A percentile compares a stretch with the other conserved stretches of the same genome.
phyloP scores from a whole-genome alignment of 2,888 invertebrate genomes.

The Anthophora plumipes region DNA sequence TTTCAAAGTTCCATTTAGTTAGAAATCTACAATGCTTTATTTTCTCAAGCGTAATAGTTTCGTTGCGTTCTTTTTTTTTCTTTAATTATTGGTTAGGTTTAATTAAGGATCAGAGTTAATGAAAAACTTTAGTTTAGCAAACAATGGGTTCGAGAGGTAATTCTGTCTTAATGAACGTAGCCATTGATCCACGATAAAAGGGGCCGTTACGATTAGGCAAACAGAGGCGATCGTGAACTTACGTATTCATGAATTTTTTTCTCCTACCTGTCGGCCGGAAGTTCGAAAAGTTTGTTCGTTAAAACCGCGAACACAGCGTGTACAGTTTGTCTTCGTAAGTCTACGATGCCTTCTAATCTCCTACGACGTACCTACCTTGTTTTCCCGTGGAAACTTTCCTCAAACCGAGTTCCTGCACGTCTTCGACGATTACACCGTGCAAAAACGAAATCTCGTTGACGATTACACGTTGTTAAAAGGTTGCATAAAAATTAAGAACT shows the following conservation, averaged over 20 bases:
- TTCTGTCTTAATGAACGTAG: background rate
- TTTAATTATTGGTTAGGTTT: too few relatives aligned
- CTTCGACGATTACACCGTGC: background rate
- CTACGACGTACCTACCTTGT: background rate
- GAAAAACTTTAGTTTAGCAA: background rate
- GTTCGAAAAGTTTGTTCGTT: background rate
- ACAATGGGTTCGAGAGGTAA: background rate
- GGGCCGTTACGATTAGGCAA: background rate
- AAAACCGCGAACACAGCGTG: background rate
- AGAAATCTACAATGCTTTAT: too few relatives aligned
- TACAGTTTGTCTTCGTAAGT: background rate
- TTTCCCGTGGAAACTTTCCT: background rate
- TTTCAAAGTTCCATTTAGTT: too few relatives aligned
- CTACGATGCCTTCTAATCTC: slow-evolving; percentile 1
- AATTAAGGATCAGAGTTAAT: background rate
- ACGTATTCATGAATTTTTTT: background rate
- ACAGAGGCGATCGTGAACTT: background rate
- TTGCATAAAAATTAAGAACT: too few relatives aligned
- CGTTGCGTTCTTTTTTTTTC: too few relatives aligned
- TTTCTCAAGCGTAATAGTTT: too few relatives aligned
- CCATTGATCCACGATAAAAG: background rate
- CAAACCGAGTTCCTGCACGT: too few relatives aligned
- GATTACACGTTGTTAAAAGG: too few relatives aligned
- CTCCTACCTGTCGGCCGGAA: background rate
- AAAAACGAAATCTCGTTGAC: background rate